Base-by-base conservation (phyloP, 37 sponge, comb jelly and placozoan genomes). In the Crambe crambe region DNA sequence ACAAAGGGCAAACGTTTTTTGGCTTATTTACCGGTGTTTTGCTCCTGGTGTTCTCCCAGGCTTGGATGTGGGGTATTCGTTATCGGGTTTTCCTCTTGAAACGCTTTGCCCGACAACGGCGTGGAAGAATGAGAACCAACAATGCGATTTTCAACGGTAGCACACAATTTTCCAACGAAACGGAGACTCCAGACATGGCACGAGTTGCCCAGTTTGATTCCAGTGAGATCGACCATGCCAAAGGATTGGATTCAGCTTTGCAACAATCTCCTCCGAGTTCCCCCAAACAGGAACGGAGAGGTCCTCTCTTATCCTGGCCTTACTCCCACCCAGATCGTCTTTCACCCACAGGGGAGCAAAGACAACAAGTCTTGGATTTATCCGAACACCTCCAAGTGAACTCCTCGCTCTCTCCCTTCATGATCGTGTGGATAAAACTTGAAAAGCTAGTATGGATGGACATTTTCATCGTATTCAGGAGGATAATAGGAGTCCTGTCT, bases 1-100 rank as follows among this genome's bases (percentile, higher is more conserved):
- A 79, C 62, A 95, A 95, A 78, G 92, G 79, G 40, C 92, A 88
- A 70, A 91, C 92, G 0, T 89, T 95, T 40, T 88, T 89, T 64
- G 92, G 96, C 0, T 70, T 95, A 22, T 81, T 89, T 54, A 83
- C 72, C 3, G 82, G 38, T 18, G 71, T 89, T 0, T 34, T 91
- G 1, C 47, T 30, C 37, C 75, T 91, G 10, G 70, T 78, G 0
- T 82, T 86, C 34, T 65, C 81, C 0, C 76, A 70, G 34, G 91
- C 74, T 1, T 91, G 76, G 79, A 23, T 23, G 4, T 85, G 72
- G 74, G 67, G 77, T 61, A 15, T 10, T 29, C 27, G 43, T 0
- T 76, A 71, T 26, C 12, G 1, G 2, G 6, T 61, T 1, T 71
- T 37, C 56, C 43, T 73, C 36, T 31, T 22, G 30, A 51, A 63